Base-by-base conservation (phyloP, 2,797 vertebrate species). In the Phalanger gymnotis region DNA sequence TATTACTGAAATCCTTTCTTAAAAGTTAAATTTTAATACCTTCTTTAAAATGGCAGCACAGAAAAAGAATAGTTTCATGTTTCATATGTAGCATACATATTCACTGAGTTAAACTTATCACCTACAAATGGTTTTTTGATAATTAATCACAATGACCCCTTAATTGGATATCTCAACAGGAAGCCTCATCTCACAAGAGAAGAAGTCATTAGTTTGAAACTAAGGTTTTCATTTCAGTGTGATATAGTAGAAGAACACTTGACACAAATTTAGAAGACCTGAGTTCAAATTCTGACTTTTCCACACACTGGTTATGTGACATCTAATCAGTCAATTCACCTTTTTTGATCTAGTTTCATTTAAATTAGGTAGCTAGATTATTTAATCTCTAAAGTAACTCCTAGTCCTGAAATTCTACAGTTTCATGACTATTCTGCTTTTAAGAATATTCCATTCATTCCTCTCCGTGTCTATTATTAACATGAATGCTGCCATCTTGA, bases 371-470 rank as follows among this genome's bases (percentile, higher is more conserved):
- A 40, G 34, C 22, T 9, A 81, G 73, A 47, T 22, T 27, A 81
- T 47, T 27, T 47, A 10, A 2, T 81, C 9, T 47, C 73, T 81
- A 47, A 81, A 47, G 9, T 47, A 27, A 47, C 2, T 25, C 51
- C 22, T 54, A 3, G 11, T 9, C 40, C 47, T 94, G 54, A 96
- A 93, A 90, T 94, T 54, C 91, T 9, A 34, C 0, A 57, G 14
- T 93, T 97, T 94, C 92, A 97, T 90, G 91, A 27, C 94, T 81
- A 81, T 47, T 81, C 22, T 27, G 73, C 22, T 81, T n/a, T 81
- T 25, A 81, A 81, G 40, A 81, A 81, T 40, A 47, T 27, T 47
- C 40, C 3, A 81, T 0, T 47, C 40, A 81, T 81, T 81, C 40
- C 7, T 81, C 1, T 81, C 40, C 47, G 22, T 81, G 19, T 81